Evolutionary conservation across 2,888 invertebrate species (phyloP).

Genomic region (Byasa hedistus): DNA sequence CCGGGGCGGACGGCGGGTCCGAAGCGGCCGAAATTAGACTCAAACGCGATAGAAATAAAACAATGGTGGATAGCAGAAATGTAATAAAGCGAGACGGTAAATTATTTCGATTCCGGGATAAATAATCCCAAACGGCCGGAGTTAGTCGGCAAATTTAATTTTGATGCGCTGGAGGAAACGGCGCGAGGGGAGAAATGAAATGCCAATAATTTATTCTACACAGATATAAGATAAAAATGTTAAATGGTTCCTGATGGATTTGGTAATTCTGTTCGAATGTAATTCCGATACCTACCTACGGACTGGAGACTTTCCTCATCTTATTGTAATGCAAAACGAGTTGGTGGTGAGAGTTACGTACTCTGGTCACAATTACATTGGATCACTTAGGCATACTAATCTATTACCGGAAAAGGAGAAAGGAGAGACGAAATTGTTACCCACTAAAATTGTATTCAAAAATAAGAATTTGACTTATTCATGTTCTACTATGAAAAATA

Average conservation of each 20-base stretch:
- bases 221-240: conserved; percentile 17
- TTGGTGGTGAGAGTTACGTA: neutral
- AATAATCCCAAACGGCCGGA: conserved; percentile 48
- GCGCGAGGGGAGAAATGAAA: conserved; percentile 27
- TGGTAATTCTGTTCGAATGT: conserved; percentile 8
- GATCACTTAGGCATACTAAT: too few species aligned
- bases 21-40: conserved; percentile 35
- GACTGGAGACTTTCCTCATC: neutral
- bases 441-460: too few species aligned
- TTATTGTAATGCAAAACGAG: neutral
- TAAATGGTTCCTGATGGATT: conserved; percentile 19
- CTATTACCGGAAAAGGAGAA: too few species aligned
- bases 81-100: conserved; percentile 39
- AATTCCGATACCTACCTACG: neutral
- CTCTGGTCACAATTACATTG: too few species aligned
- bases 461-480: too few species aligned
- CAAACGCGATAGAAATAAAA: conserved; percentile 33
- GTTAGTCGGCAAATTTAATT: conserved; percentile 30
- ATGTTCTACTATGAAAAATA: too few species aligned
- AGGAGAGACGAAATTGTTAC: too few species aligned
- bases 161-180: conserved; percentile 25
- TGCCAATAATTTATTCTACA: conserved; percentile 30
- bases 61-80: conserved; percentile 17
- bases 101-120: conserved; percentile 51
- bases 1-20: conserved; percentile 13